phyloP scores from a whole-genome alignment of 2,113 vertebrate genomes.

The Arenaria interpres region DNA sequence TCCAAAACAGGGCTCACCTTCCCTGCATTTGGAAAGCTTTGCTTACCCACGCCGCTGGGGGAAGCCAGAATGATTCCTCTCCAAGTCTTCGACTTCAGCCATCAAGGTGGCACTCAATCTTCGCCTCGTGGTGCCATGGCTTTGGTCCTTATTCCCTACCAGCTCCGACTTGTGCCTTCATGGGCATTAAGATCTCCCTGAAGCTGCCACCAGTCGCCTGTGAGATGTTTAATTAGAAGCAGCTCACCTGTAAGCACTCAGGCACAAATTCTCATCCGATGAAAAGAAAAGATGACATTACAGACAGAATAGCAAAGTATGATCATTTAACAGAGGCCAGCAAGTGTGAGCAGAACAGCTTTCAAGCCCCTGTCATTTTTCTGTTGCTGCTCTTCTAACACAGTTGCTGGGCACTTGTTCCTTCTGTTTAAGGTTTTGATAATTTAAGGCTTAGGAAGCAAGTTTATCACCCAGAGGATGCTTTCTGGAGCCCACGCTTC shows the following conservation, averaged over 20 bases:
- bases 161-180: not conserved
- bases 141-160: not conserved
- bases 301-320: not conserved
- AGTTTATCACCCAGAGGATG: not conserved
- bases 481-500: not conserved
- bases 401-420: not conserved
- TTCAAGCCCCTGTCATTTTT: not conserved
- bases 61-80: not conserved
- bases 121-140: accelerated
- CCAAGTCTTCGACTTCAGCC: not conserved
- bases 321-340: not conserved
- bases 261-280: not conserved
- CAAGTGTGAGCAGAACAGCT: not conserved
- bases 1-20: not conserved
- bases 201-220: not conserved
- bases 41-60: not conserved
- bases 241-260: not conserved
- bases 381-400: not conserved
- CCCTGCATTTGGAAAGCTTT: not conserved
- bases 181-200: not conserved
- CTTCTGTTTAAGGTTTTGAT: not conserved
- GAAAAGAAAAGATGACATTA: not conserved
- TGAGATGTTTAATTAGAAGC: not conserved
- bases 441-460: not conserved
- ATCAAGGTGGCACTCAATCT: not conserved